Percentiles rank a stretch among this genome's conserved stretches.
Evolutionary conservation across 2,888 invertebrate species (phyloP).

Genomic region (Agrotis ipsilon): DNA sequence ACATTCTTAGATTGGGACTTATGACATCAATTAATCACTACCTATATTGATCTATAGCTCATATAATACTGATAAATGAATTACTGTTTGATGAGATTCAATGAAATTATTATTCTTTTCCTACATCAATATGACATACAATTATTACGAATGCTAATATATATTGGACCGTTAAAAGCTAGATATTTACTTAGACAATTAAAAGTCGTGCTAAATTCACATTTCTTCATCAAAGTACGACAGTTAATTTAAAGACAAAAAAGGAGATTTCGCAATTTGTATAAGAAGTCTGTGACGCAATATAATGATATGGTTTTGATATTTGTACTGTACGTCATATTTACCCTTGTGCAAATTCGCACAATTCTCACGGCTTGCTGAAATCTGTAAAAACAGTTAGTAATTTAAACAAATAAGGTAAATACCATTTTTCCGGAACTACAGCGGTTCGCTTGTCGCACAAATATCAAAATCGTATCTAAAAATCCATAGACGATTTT

Average conservation of each 20-base stretch:
- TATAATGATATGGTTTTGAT: neutral
- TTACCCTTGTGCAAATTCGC: neutral
- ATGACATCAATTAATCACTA: slow-evolving; percentile 73
- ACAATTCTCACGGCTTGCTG: neutral
- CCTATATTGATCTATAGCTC: slow-evolving; percentile 64
- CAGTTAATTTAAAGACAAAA: slow-evolving; percentile 53
- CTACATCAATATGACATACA: slow-evolving; percentile 65
- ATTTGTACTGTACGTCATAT: neutral
- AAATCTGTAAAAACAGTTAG: neutral
- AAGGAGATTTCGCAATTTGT: slow-evolving; percentile 13
- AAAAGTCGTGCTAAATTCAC: slow-evolving; percentile 52
- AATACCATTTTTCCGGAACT: neutral
- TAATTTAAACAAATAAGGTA: neutral
- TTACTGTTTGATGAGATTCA: slow-evolving; percentile 66
- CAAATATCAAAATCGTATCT: neutral
- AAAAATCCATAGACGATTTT: neutral
- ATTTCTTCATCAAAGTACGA: slow-evolving; percentile 52
- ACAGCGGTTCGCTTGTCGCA: neutral
- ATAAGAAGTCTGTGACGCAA: neutral
- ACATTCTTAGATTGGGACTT: slow-evolving; percentile 86
- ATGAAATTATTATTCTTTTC: slow-evolving; percentile 55
- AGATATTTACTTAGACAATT: slow-evolving; percentile 61
- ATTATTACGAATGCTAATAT: slow-evolving; percentile 60
- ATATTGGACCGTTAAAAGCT: slow-evolving; percentile 76
- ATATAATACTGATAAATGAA: slow-evolving; percentile 73